Percentiles rank a stretch among this genome's conserved stretches.
phyloP scores from a whole-genome alignment of 2,888 invertebrate genomes.

The Dioctria linearis region DNA sequence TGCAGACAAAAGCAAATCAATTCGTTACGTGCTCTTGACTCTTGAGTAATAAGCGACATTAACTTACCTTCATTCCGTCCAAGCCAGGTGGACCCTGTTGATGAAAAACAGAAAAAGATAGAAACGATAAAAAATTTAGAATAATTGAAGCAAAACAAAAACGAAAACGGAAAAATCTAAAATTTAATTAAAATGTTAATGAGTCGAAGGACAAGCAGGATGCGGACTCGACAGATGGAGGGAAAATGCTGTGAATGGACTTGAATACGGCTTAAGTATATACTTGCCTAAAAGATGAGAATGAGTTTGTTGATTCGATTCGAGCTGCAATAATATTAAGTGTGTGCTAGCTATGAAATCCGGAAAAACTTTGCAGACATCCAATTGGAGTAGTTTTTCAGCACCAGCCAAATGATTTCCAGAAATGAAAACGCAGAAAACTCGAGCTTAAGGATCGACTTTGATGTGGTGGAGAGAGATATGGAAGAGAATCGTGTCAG shows the following conservation, averaged over 20 bases:
- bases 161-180: constrained; percentile 12
- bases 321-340: background rate
- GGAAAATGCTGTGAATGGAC: background rate
- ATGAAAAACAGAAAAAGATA: constrained; percentile 29
- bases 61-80: constrained; percentile 95
- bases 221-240: background rate
- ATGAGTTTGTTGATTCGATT: background rate
- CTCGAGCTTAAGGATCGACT: constrained; percentile 10
- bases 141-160: constrained; percentile 44
- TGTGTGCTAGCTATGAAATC: background rate
- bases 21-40: constrained; percentile 59
- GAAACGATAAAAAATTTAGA: constrained; percentile 35
- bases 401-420: background rate
- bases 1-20: constrained; percentile 26
- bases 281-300: background rate
- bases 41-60: constrained; percentile 63
- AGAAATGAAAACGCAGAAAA: background rate
- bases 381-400: background rate
- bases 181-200: constrained; percentile 53
- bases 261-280: background rate
- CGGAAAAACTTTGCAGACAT: constrained; percentile 4
- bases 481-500: constrained; percentile 31
- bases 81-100: constrained; percentile 90
- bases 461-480: background rate
- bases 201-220: background rate